Evolutionary conservation across 2,888 invertebrate genomes (phyloP).

Genomic region (Taphrorychus bicolor): DNA sequence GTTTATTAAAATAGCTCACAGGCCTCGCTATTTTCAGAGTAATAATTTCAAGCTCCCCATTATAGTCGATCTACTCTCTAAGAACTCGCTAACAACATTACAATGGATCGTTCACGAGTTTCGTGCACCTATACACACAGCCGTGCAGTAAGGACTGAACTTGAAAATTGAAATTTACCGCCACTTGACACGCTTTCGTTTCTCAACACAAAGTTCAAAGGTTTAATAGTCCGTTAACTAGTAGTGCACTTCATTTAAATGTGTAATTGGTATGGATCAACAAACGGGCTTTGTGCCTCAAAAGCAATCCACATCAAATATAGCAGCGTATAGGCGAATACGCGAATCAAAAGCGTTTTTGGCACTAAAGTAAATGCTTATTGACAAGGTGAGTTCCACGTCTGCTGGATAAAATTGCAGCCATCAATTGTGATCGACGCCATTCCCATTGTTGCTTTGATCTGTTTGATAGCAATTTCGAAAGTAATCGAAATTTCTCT

Average conservation of each 20-base stretch:
- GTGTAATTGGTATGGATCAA: background rate
- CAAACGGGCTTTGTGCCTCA: background rate
- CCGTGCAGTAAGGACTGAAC: background rate
- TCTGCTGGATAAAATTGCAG: background rate
- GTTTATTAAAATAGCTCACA: no score
- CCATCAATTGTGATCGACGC: conserved; percentile 3
- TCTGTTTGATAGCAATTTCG: background rate
- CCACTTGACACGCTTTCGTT: background rate
- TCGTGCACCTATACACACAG: background rate
- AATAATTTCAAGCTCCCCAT: background rate
- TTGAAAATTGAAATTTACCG: conserved; percentile 8
- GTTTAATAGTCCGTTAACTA: no score
- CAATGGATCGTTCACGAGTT: background rate
- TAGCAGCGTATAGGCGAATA: background rate
- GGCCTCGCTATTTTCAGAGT: background rate
- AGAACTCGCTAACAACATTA: conserved; percentile 4
- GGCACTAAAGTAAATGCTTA: background rate
- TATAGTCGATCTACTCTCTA: background rate
- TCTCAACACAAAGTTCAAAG: no score
- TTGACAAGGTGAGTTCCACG: background rate
- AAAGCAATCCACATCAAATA: background rate
- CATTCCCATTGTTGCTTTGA: background rate
- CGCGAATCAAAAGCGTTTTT: background rate
- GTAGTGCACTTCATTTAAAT: background rate
- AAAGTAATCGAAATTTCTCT: background rate